phyloP scores from a whole-genome alignment of 2,113 vertebrate species.

The Tragelaphus strepsiceros region DNA sequence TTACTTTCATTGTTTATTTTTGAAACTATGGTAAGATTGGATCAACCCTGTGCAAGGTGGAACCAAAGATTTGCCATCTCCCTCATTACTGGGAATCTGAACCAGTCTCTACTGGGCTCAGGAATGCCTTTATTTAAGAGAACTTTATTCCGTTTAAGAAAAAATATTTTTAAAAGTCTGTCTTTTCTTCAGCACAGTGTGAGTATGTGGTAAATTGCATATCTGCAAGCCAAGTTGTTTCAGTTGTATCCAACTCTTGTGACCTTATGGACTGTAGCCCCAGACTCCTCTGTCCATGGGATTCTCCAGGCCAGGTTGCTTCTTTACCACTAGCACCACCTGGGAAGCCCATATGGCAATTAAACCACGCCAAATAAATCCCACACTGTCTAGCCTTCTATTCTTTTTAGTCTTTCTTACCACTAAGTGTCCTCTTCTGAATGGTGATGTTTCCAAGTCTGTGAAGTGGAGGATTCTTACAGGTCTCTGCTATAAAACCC shows the following conservation, averaged over 20 bases:
- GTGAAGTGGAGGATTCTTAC: neutral
- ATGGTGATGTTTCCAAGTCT: neutral
- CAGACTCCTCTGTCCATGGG: neutral
- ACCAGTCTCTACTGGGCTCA: neutral
- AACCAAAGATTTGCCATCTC: neutral
- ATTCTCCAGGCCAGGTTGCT: neutral
- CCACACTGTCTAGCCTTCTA: neutral
- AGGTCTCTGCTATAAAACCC: neutral
- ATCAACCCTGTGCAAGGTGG: neutral
- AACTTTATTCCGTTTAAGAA: neutral
- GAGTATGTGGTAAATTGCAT: neutral
- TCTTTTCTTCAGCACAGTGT: neutral
- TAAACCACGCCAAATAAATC: neutral
- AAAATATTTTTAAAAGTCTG: neutral
- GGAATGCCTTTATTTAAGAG: neutral
- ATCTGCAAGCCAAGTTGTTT: neutral
- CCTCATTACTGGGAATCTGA: neutral
- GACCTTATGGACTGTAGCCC: neutral
- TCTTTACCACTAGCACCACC: neutral
- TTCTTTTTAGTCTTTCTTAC: neutral
- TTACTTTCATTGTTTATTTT: neutral
- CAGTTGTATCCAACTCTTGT: neutral
- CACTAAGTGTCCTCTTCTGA: neutral
- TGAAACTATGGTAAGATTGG: neutral
- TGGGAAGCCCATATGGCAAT: neutral